Evolutionary conservation across 1,140 invertebrate genomes (phyloP).

Genomic region (Heliconius nattereri): DNA sequence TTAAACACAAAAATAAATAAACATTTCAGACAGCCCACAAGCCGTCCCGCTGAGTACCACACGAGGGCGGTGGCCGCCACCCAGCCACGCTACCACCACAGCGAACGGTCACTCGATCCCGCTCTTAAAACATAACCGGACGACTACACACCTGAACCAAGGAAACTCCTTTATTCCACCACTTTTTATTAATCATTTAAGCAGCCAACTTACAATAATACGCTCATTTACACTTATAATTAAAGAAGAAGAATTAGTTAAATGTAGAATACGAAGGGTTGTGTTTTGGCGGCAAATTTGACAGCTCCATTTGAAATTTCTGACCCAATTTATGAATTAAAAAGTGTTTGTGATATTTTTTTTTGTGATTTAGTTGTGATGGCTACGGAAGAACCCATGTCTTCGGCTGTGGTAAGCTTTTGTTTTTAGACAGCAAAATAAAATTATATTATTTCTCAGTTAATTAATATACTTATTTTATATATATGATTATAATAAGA

Average conservation of each 20-base stretch:
- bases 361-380: constrained; percentile 43
- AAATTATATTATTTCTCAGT: too few relatives aligned
- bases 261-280: background rate
- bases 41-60: constrained; percentile 30
- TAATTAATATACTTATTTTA: too few relatives aligned
- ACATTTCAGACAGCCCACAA: background rate
- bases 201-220: background rate
- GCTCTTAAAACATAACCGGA: constrained; percentile 77
- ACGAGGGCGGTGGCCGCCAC: constrained; percentile 63
- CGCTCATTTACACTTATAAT: background rate
- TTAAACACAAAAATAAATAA: background rate
- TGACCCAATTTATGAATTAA: constrained; percentile 4
- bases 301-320: background rate
- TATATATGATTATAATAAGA: too few relatives aligned
- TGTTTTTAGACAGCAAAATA: constrained; percentile 3
- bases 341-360: constrained; percentile 27
- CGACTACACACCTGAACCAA: constrained; percentile 54
- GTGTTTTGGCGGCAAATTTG: constrained; percentile 37
- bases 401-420: constrained; percentile 54
- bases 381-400: constrained; percentile 61
- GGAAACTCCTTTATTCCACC: constrained; percentile 32
- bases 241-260: background rate
- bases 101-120: constrained; percentile 69
- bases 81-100: constrained; percentile 52
- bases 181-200: constrained; percentile 21